Base-by-base conservation (phyloP, 2,113 vertebrate genomes). In the Hemiprocne comata region DNA sequence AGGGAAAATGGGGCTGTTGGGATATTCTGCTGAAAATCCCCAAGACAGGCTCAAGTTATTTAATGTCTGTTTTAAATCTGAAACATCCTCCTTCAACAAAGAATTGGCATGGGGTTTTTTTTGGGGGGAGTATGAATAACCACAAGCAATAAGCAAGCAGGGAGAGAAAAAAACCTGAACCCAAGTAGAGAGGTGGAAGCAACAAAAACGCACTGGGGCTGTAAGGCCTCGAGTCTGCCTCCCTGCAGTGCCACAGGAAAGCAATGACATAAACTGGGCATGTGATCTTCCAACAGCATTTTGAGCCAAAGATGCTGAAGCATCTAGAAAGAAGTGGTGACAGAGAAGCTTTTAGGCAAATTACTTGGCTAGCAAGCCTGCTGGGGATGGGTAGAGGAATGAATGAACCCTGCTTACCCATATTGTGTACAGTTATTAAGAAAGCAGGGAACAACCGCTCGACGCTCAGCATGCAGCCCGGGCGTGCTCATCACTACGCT, bases 281-380 rank as follows among this genome's bases (percentile, higher is more conserved):
- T 26, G 61, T 19, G 15, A 71, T 76, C 60, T 51, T 53, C 42
- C 48, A 65, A 20, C 48, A 25, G 72, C 48, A 2, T 44, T 75
- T 44, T 26, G 44, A 91, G 67, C 78, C 12, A 18, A 1, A 15
- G 36, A 76, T 46, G 29, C 61, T 84, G 65, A 92, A 92, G 51
- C 55, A 75, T 88, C 67, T 40, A 83, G 73, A 93, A 91, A 85
- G 60, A 42, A 85, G 61, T 13, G 82, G 61, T 48, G 80, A 38
- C 75, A 74, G 82, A n/a, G 46, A 88, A 57, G 82, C 76, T 94
- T 93, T 95, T 57, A 78, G 48, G 75, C 16, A 93, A 91, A 90
- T 67, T 24, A 77, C 72, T 94, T 74, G 79, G 88, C 82, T 29
- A 51, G 62, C 58, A 36, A 67, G 75, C 34, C 26, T 81, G 72